A percentile compares a stretch with the other conserved stretches of the same genome.
phyloP scores from a whole-genome alignment of 2,797 vertebrate genomes.

The Pygocentrus nattereri region DNA sequence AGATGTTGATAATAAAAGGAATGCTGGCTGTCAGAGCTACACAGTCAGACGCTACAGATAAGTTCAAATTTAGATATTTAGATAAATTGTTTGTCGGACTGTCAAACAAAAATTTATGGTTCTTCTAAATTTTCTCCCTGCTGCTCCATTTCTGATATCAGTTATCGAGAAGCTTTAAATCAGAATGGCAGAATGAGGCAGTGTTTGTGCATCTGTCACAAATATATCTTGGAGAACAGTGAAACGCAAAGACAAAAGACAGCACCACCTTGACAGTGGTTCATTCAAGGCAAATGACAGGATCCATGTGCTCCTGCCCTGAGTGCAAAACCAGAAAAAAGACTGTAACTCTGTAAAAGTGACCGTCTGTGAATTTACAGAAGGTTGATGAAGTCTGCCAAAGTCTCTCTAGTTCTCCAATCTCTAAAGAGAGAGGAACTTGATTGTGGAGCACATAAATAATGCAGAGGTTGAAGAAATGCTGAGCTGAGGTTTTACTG shows the following conservation, averaged over 20 bases:
- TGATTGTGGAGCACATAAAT: conserved; percentile 22
- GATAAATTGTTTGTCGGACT: neutral
- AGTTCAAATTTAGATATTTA: neutral
- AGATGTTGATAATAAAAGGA: neutral
- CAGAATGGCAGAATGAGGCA: neutral
- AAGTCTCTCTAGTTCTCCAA: neutral
- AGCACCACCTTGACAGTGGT: neutral
- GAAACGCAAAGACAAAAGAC: neutral
- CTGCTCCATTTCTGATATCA: neutral
- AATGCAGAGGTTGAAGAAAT: neutral
- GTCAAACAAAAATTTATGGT: neutral
- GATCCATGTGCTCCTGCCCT: neutral
- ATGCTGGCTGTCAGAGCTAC: neutral
- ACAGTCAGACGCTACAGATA: neutral
- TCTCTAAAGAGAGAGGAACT: neutral
- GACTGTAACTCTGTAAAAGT: neutral
- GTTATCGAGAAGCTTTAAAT: neutral
- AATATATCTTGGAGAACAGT: too few relatives aligned
- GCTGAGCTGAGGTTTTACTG: conserved; percentile 11
- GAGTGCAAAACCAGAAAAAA: neutral
- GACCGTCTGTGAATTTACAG: neutral
- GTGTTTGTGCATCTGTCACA: neutral
- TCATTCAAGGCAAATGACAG: neutral
- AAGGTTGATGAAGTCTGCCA: neutral
- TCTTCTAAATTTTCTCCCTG: neutral